These are phyloP conservation scores for Probaryconus sp. DNA, from an alignment of 1,140 invertebrate genomes.

Conservation along the genomic window DNA sequence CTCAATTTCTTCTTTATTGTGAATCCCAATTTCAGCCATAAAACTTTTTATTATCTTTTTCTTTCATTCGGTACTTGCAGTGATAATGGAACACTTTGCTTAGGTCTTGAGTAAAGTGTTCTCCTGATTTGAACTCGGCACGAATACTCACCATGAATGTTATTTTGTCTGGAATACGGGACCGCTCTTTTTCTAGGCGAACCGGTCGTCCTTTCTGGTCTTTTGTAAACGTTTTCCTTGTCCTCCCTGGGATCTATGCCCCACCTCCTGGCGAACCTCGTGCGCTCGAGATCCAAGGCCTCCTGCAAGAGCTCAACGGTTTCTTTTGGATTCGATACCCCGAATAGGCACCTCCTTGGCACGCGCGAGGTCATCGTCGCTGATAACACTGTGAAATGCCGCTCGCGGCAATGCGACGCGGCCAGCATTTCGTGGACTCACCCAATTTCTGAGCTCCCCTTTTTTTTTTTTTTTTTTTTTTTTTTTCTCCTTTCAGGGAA, in stretches of 20 bases:
- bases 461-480: slow-evolving; percentile 2
- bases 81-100: no score
- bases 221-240: slow-evolving; percentile 70
- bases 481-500: slow-evolving; percentile 1
- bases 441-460: no score
- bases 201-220: slow-evolving; percentile 47
- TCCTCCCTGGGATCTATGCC: slow-evolving; percentile 73
- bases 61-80: no score
- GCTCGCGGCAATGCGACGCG: slow-evolving; percentile 71
- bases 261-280: slow-evolving; percentile 70
- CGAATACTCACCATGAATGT: slow-evolving; percentile 70
- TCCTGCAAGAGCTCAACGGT: slow-evolving; percentile 73
- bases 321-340: slow-evolving; percentile 69
- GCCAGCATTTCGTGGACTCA: slow-evolving; percentile 65
- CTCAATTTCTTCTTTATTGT: no score
- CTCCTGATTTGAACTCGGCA: no score
- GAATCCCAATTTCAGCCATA: no score
- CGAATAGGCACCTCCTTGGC: slow-evolving; percentile 72
- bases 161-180: slow-evolving; percentile 73
- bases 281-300: slow-evolving; percentile 69
- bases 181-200: slow-evolving; percentile 67
- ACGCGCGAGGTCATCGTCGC: slow-evolving; percentile 67
- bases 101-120: no score
- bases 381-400: slow-evolving; percentile 68
- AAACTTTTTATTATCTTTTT: no score